These are phyloP conservation scores for Megalurothrips usitatus DNA, from an alignment of 2,888 invertebrate species.

Conservation along the genomic window DNA sequence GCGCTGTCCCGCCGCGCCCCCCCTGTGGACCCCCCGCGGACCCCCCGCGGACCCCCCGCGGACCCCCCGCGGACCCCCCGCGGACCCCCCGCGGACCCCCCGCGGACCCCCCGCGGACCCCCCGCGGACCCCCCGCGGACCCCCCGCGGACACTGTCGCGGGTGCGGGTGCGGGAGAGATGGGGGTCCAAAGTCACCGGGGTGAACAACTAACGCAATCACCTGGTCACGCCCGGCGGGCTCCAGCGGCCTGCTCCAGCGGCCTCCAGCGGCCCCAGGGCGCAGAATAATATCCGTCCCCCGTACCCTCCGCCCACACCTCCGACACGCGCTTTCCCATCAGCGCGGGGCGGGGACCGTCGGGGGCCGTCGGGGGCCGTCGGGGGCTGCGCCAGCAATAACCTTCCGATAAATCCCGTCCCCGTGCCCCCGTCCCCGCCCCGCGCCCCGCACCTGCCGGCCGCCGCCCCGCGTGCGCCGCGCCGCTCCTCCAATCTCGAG, in stretches of 20 bases:
- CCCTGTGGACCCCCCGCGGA: too few species aligned
- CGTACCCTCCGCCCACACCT: not conserved
- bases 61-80: too few species aligned
- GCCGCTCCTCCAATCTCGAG: not conserved
- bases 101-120: too few species aligned
- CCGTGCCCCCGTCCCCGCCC: not conserved
- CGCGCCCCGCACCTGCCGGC: not conserved
- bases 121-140: too few species aligned
- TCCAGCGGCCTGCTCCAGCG: not conserved
- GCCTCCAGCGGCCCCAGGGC: not conserved
- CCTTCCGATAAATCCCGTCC: not conserved
- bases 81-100: too few species aligned
- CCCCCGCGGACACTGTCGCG: too few species aligned
- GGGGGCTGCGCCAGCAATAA: not conserved
- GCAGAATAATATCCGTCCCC: not conserved
- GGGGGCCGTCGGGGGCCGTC: too few species aligned
- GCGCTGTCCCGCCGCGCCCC: too few species aligned
- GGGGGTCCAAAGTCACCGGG: not conserved
- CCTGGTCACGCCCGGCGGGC: not conserved
- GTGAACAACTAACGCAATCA: slow-evolving; percentile 1
- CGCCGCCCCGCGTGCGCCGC: not conserved
- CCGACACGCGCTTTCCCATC: not conserved
- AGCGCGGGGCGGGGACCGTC: not conserved
- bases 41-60: too few species aligned
- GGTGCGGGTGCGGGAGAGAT: too few species aligned